Percentiles rank a stretch among this genome's conserved stretches.
Evolutionary conservation across 2,888 invertebrate genomes (phyloP).

Genomic region (Lottia gigantea): DNA sequence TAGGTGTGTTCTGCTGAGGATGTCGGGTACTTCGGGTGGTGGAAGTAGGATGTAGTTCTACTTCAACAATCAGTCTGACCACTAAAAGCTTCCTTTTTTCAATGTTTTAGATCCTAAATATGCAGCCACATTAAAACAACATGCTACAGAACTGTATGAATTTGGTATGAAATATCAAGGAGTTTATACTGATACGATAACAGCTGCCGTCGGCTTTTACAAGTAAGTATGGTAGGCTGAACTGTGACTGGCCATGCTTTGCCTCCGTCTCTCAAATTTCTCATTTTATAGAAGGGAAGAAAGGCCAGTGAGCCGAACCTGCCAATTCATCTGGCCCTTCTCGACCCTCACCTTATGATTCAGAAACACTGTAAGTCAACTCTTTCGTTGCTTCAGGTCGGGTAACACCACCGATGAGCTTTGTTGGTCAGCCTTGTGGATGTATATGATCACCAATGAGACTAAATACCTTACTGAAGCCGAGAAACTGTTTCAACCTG

Average conservation of each 20-base stretch:
- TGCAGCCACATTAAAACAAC: constrained; percentile 39
- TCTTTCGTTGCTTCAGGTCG: constrained; percentile 16
- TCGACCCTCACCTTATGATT: not conserved
- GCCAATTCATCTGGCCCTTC: no score
- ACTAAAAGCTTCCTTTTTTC: no score
- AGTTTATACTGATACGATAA: constrained; percentile 45
- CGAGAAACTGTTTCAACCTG: constrained; percentile 37
- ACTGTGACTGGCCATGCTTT: no score
- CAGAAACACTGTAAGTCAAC: no score
- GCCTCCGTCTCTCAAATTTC: no score
- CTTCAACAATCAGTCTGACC: no score
- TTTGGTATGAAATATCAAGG: constrained; percentile 46
- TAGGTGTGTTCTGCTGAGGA: constrained; percentile 1
- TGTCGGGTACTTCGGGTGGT: no score
- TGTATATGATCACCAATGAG: constrained; percentile 54
- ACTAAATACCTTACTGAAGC: constrained; percentile 47
- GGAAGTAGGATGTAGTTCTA: no score
- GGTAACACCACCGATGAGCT: constrained; percentile 46
- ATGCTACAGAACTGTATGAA: constrained; percentile 45
- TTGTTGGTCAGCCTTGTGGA: constrained; percentile 56
- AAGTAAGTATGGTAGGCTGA: constrained; percentile 34
- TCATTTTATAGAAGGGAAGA: no score
- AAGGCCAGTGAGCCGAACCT: no score
- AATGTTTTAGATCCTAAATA: constrained; percentile 36
- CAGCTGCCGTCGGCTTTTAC: constrained; percentile 45